Evolutionary conservation across 2,113 vertebrate species (phyloP).

Genomic region (Sander vitreus): DNA sequence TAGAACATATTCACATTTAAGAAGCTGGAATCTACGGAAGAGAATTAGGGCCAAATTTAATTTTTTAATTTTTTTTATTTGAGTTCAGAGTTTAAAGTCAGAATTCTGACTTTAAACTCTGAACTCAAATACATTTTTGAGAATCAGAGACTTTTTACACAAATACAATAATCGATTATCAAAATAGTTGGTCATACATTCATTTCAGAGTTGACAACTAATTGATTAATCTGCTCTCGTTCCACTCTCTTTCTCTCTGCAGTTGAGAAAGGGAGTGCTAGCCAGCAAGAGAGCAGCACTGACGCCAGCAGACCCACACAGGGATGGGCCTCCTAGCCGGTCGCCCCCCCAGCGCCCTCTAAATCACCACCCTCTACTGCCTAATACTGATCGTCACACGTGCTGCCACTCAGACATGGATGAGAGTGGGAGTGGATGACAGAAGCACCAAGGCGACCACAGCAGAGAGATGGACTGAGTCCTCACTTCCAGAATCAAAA

Average conservation of each 20-base stretch:
- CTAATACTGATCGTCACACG: neutral
- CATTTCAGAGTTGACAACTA: no score
- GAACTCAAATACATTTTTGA: no score
- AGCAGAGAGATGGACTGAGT: neutral
- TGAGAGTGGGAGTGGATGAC: conserved; percentile 47
- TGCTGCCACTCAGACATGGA: conserved; percentile 43
- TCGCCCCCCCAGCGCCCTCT: neutral
- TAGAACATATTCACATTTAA: no score
- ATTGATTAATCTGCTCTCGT: no score
- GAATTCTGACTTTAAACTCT: no score
- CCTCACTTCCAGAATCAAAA: neutral
- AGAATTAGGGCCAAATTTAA: no score
- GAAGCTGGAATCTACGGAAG: no score
- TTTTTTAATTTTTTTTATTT: no score
- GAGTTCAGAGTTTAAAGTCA: no score
- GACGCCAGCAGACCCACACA: conserved; percentile 61
- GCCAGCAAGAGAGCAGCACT: conserved; percentile 19
- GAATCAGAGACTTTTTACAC: no score
- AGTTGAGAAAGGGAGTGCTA: conserved; percentile 51
- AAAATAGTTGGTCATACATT: no score
- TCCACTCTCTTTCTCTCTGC: conserved; percentile 33
- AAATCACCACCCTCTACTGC: neutral
- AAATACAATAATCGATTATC: no score
- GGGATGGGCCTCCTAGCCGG: conserved; percentile 80
- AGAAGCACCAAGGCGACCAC: conserved; percentile 4